Evolutionary conservation across 2,888 invertebrate genomes (phyloP).

Genomic region (Diarsia mendica): DNA sequence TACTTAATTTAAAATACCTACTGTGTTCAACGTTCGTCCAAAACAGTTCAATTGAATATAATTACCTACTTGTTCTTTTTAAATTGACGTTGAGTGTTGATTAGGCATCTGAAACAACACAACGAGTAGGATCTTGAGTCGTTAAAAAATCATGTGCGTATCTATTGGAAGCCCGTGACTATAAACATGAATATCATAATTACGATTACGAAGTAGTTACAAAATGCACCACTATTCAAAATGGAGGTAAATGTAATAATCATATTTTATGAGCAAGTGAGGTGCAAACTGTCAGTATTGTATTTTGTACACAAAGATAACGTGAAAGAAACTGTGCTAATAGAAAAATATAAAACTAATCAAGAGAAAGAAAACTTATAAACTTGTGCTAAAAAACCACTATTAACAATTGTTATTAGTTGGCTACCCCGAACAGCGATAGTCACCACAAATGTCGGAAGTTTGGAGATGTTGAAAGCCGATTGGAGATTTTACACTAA

Average conservation of each 20-base stretch:
- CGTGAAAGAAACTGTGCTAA: neutral
- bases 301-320: neutral
- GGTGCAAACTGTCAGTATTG: conserved; percentile 4
- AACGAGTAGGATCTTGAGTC: neutral
- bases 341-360: neutral
- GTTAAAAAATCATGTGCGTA: neutral
- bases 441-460: conserved; percentile 25
- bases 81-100: neutral
- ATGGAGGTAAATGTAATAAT: neutral
- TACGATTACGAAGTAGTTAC: neutral
- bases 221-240: neutral
- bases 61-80: neutral
- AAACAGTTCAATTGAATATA: conserved; percentile 14
- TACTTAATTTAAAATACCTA: neutral
- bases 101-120: neutral
- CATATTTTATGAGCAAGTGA: conserved; percentile 18
- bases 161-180: neutral
- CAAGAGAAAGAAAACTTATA: neutral
- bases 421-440: conserved; percentile 39
- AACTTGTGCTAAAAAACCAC: neutral
- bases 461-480: conserved; percentile 50
- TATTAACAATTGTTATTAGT: neutral
- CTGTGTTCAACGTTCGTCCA: neutral
- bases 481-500: conserved; percentile 46
- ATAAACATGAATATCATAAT: neutral